These are phyloP conservation scores for Lasioglossum leucozonium DNA, from an alignment of 2,888 invertebrate genomes.

Conservation along the genomic window DNA sequence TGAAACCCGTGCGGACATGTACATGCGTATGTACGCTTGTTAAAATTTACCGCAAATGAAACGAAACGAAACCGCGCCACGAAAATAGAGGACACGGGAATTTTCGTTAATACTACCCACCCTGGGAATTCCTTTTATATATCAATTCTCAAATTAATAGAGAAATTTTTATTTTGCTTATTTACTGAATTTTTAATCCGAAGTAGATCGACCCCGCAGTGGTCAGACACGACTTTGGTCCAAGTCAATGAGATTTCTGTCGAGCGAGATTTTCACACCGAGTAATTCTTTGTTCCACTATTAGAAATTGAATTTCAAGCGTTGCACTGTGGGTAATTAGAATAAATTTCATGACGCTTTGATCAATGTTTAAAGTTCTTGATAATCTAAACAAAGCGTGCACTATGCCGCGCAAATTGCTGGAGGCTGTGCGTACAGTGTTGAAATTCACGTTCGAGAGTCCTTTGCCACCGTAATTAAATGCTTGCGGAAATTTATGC, in stretches of 20 bases:
- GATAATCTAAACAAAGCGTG: neutral
- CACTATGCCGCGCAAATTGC: neutral
- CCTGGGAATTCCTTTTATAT: too few relatives aligned
- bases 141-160: neutral
- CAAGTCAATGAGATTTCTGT: neutral
- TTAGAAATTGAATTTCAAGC: neutral
- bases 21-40: neutral
- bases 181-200: neutral
- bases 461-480: neutral
- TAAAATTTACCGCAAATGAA: conserved; percentile 28
- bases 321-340: neutral
- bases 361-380: neutral
- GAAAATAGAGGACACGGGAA: neutral
- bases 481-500: neutral
- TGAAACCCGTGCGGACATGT: neutral
- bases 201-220: neutral
- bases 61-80: neutral
- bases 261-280: too few relatives aligned
- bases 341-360: neutral
- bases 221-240: too few relatives aligned
- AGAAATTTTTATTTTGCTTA: neutral
- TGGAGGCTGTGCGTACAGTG: neutral
- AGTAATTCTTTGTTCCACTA: neutral
- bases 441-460: neutral
- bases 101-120: conserved; percentile 18